Base-by-base conservation (phyloP, 1,140 invertebrate genomes). In the Eubasilissa regina region DNA sequence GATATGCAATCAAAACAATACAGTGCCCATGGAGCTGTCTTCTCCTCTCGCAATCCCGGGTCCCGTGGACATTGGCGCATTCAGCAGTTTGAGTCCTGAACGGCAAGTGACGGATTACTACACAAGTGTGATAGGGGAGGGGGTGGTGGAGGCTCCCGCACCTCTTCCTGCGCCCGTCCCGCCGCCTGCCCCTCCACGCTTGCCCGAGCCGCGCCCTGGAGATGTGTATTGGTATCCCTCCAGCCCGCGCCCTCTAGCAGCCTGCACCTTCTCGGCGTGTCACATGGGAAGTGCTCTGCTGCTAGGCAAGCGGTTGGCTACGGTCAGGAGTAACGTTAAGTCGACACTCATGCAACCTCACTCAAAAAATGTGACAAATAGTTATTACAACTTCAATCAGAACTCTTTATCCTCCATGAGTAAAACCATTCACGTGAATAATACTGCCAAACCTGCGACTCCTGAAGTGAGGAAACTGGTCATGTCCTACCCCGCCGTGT, bases 221-320 rank as follows among this genome's bases (percentile, higher is more conserved):
- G 87, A 89, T 80, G 87, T 89, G 68, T 88, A 86, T 80, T 89
- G 88, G 88, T 89, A 89, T 80, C 79, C 86, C 13, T 79, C 86
- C 48, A 84, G 85, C 44, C 88, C 88, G 75, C 83, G 88, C 8
- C 88, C 88, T n/a, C 85, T 89, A 7, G 87, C 87, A n/a, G 78
- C 88, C 25, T 89, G 88, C 83, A 87, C 87, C 0, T 89, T 86
- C 83, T 87, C 88, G 83, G 85, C 88, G 19, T 86, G 87, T 45
- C 86, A 87, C 82, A 86, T 87, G 13, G 88, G 88, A 51, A 84
- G 86, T 80, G 87, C 87, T 0, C 81, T 89, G 35, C 86, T 86
- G 0, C 78, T 89, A 75, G 87, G 87, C 17, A 88, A 87, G 75
- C 84, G 85, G 60, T 87, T 87, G 78, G 87, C 88, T 11, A 87